phyloP scores from a whole-genome alignment of 2,888 invertebrate species.

The Alloscopus bannaensis region DNA sequence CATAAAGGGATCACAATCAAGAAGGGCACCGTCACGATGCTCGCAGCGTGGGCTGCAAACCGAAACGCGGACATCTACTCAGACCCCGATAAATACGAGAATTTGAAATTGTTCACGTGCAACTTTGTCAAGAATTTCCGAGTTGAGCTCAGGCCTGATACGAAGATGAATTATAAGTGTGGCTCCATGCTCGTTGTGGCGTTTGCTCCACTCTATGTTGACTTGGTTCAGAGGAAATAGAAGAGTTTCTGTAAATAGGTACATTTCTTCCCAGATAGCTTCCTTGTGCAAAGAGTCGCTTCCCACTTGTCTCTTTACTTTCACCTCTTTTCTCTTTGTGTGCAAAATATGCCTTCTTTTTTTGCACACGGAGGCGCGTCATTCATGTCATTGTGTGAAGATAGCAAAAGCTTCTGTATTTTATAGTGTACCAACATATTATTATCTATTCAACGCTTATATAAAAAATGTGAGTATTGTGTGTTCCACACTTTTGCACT shows the following conservation, averaged over 20 bases:
- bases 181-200: conserved; percentile 57
- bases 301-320: conserved; percentile 9
- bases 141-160: conserved; percentile 61
- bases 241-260: neutral
- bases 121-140: conserved; percentile 60
- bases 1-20: conserved; percentile 63
- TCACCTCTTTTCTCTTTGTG: neutral
- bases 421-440: too few relatives aligned
- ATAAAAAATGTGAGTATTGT: too few relatives aligned
- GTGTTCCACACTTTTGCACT: too few relatives aligned
- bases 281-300: neutral
- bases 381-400: too few relatives aligned
- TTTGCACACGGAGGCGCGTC: too few relatives aligned
- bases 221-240: conserved; percentile 59
- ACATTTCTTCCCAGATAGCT: neutral
- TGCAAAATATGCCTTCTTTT: too few relatives aligned
- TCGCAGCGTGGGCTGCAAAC: conserved; percentile 65
- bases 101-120: conserved; percentile 62
- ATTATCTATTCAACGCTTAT: too few relatives aligned
- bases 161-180: conserved; percentile 59
- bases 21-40: conserved; percentile 62
- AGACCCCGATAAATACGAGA: conserved; percentile 65
- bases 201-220: conserved; percentile 65
- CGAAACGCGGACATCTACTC: conserved; percentile 65
- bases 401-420: too few relatives aligned